Evolutionary conservation across 2,888 invertebrate species (phyloP), one percentile per base, ranked within the genome.

Genomic region (Eristalis tenax): DNA sequence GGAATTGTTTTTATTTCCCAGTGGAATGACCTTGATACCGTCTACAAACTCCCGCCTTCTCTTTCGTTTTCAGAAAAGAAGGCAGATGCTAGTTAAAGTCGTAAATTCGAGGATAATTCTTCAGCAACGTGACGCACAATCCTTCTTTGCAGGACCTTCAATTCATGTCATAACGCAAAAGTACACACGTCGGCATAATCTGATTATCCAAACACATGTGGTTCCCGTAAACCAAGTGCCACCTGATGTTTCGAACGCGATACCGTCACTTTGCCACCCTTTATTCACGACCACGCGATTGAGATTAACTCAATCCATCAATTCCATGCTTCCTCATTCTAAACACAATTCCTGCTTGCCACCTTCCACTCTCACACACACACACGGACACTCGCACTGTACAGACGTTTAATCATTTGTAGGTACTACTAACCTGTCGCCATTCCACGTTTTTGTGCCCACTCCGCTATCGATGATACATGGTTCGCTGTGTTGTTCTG

Each of bases 371-470:
- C 8, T 8, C 1, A 56, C 26, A 26, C 23, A 59, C 59, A 59
- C 13, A 8, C 26, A 26, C 23, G 26, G 13, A 5, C 13, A 26
- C 26, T 23, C 23, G 15, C 18, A 13, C 22, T 43, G 15, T 15
- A 8, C 8, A 8, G 8, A 50, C 8, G 6, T 50, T 50, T 50
- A 8, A 23, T 18, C 11, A 38, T 18, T 59, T 18, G 23, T n/a
- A n/a, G n/a, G n/a, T 61, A 23, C 15, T 15, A 83, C 87, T 87
- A 83, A 4, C 96, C 95, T 18, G 96, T 95, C 18, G 94, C 93
- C 92, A 95, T 95, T 4, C 95, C 95, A 57, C 94, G 94, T 8
- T 91, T 92, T 91, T 97, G 96, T 0, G 97, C 96, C 95, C 96
- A 96, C 70, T 94, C 94, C 40, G 96, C 94, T 26, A 97, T 94